These are phyloP conservation scores for Calyptomena viridis DNA, from an alignment of 2,113 vertebrate species.

Conservation along the genomic window DNA sequence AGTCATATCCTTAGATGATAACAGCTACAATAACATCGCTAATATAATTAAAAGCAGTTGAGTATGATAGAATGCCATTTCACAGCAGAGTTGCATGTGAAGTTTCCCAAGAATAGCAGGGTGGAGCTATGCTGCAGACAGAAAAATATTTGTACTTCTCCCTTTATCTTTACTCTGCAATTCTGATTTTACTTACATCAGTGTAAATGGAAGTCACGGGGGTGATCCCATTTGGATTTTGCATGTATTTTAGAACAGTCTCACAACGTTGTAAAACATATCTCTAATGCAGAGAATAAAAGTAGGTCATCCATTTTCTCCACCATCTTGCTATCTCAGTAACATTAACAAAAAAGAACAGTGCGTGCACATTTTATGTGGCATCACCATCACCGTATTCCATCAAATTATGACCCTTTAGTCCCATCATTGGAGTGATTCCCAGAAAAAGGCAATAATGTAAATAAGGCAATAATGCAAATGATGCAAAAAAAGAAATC, in stretches of 20 bases:
- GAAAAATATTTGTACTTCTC: neutral
- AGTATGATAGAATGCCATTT: conserved; percentile 8
- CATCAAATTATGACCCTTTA: conserved; percentile 41
- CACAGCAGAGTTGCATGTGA: neutral
- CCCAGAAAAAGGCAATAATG: conserved; percentile 26
- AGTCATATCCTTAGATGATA: conserved; percentile 28
- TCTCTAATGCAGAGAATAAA: conserved; percentile 24
- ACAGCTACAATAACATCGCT: conserved; percentile 32
- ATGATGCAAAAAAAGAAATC: neutral
- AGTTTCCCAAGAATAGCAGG: conserved; percentile 33
- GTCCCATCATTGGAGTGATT: neutral
- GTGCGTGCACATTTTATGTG: neutral
- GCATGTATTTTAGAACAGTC: neutral
- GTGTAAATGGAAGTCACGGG: neutral
- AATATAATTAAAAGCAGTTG: conserved; percentile 51
- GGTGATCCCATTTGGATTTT: neutral
- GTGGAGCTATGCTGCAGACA: neutral
- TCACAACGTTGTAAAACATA: neutral
- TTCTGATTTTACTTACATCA: neutral
- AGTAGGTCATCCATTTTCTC: conserved; percentile 60
- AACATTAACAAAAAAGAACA: conserved; percentile 30
- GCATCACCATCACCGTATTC: neutral
- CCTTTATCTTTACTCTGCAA: neutral
- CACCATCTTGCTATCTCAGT: neutral
- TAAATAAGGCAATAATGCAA: conserved; percentile 38